These are phyloP conservation scores for Istiophorus platypterus DNA, from an alignment of 2,113 vertebrate genomes.

Conservation along the genomic window DNA sequence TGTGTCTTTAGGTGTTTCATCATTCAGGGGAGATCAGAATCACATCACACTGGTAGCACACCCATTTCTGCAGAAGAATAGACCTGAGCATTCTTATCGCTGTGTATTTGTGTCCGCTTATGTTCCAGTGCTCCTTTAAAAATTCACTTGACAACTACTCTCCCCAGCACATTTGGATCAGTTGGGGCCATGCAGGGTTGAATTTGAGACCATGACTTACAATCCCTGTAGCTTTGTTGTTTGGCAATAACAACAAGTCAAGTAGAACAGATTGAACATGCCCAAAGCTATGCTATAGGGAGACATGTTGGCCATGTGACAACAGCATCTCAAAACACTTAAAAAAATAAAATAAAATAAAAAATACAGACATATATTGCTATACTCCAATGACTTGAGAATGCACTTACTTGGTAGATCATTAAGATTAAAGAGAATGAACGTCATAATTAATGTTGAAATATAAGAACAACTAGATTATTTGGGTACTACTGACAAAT, in stretches of 20 bases:
- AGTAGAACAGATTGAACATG: slow-evolving; percentile 30
- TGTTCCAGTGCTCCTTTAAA: slow-evolving; percentile 23
- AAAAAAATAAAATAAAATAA: too few relatives aligned
- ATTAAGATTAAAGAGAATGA: neutral
- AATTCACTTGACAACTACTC: neutral
- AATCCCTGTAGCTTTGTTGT: slow-evolving; percentile 45
- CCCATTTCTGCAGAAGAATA: neutral
- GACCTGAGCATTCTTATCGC: neutral
- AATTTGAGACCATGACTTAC: slow-evolving; percentile 15
- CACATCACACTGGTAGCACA: slow-evolving; percentile 5
- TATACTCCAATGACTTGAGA: neutral
- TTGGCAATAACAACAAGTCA: slow-evolving; percentile 48
- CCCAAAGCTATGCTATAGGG: neutral
- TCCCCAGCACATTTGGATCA: slow-evolving; percentile 4
- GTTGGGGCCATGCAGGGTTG: slow-evolving; percentile 4
- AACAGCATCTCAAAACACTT: slow-evolving; percentile 14
- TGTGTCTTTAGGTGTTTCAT: slow-evolving; percentile 2
- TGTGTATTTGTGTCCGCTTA: neutral
- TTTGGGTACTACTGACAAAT: neutral
- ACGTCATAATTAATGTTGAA: too few relatives aligned
- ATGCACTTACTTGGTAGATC: neutral
- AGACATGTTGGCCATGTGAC: neutral
- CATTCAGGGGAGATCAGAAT: slow-evolving; percentile 30
- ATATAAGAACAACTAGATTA: too few relatives aligned
- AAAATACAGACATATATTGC: slow-evolving; percentile 3